Conservation (phyloP, 2,113 vertebrate species). For the Xiphias gladius region DNA sequence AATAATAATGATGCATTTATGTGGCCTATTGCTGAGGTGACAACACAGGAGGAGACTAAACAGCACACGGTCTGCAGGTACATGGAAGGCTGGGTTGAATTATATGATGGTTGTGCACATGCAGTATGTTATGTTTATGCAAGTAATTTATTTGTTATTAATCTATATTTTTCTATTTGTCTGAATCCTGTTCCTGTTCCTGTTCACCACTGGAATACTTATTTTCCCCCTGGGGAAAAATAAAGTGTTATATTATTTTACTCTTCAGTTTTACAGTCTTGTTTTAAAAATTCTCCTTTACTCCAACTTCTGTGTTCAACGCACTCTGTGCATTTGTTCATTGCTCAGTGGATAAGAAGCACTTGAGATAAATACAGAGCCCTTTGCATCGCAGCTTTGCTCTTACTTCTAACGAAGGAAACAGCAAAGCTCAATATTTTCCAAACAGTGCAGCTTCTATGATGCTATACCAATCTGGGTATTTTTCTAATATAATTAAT, state of each 20-base stretch:
- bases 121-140: background rate
- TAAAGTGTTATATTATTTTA: background rate
- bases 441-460: background rate
- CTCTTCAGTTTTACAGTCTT: conserved; percentile 1
- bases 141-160: conserved; percentile 12
- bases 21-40: background rate
- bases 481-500: background rate
- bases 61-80: conserved; percentile 6
- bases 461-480: background rate
- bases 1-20: conserved; percentile 3
- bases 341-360: conserved; percentile 28
- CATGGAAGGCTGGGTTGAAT: conserved; percentile 27
- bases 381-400: conserved; percentile 20
- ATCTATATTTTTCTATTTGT: background rate
- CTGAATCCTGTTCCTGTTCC: background rate
- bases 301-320: conserved; percentile 37
- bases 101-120: background rate
- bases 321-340: conserved; percentile 47
- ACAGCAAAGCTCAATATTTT: conserved; percentile 25
- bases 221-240: background rate
- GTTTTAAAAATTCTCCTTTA: background rate
- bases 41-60: conserved; percentile 5
- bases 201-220: conserved; percentile 1
- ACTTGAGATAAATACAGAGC: conserved; percentile 41
- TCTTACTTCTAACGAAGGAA: conserved; percentile 18